Conservation (phyloP, 2,797 vertebrate species). For the Mionectes olivaceus region DNA sequence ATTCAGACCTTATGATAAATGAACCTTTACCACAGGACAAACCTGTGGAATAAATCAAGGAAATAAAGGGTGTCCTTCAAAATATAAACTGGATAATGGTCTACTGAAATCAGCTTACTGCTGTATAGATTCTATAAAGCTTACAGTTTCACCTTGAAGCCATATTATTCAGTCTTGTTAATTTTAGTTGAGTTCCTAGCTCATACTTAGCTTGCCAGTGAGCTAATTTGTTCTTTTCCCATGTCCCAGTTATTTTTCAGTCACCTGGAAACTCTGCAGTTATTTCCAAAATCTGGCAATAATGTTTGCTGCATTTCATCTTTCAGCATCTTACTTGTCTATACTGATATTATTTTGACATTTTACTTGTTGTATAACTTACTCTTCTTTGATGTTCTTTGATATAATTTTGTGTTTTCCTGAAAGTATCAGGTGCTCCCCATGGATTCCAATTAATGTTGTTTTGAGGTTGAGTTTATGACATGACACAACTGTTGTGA, state of each 20-base stretch:
- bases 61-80: neutral
- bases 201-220: neutral
- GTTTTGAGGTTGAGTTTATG: neutral
- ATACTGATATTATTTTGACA: neutral
- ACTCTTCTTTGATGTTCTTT: conserved; percentile 1
- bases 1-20: neutral
- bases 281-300: neutral
- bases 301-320: neutral
- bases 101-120: neutral
- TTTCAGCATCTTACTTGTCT: neutral
- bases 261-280: neutral
- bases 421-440: neutral
- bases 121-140: neutral
- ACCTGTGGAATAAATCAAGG: neutral
- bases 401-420: neutral
- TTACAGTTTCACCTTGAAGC: neutral
- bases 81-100: neutral
- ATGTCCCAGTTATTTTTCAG: neutral
- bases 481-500: conserved; percentile 3
- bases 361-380: neutral
- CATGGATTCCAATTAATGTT: conserved; percentile 6
- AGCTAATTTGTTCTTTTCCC: neutral
- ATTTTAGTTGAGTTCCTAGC: neutral
- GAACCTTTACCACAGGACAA: neutral
- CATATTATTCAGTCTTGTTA: neutral